Percentiles rank a stretch among this genome's conserved stretches.
Conservation (phyloP, 2,113 vertebrate genomes). For the Jaculus jaculus region DNA sequence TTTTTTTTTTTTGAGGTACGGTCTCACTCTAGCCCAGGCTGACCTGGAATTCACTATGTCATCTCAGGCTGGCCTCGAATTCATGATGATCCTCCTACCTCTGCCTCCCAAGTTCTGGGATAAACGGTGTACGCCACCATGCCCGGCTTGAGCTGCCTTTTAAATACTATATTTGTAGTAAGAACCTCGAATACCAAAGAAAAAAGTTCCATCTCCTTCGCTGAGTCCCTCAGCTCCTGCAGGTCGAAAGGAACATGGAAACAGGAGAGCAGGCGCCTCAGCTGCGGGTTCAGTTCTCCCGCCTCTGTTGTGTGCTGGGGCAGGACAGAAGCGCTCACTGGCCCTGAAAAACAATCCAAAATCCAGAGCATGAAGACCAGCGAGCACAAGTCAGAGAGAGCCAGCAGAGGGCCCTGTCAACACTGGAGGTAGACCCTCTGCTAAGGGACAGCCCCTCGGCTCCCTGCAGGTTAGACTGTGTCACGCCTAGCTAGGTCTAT, state of each 20-base stretch:
- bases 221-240: slow-evolving; percentile 77
- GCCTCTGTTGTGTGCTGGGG: slow-evolving; percentile 73
- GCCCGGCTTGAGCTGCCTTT: too few relatives aligned
- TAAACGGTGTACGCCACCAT: too few relatives aligned
- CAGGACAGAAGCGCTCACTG: slow-evolving; percentile 49
- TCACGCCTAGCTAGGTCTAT: neutral
- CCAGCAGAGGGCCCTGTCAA: neutral
- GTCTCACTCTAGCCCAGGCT: too few relatives aligned
- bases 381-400: neutral
- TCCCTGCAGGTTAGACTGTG: neutral
- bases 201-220: slow-evolving; percentile 85
- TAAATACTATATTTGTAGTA: neutral
- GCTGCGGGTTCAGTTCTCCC: slow-evolving; percentile 82
- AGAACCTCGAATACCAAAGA: slow-evolving; percentile 74
- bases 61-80: too few relatives aligned
- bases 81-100: too few relatives aligned
- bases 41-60: too few relatives aligned
- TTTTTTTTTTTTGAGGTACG: too few relatives aligned
- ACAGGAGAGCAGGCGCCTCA: slow-evolving; percentile 81
- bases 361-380: slow-evolving; percentile 40
- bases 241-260: slow-evolving; percentile 79
- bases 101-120: too few relatives aligned
- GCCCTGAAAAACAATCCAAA: slow-evolving; percentile 65
- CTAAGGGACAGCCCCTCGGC: neutral
- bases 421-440: neutral